Evolutionary conservation across 2,797 vertebrate species (phyloP).

Genomic region (Catamblyrhynchus diadema): DNA sequence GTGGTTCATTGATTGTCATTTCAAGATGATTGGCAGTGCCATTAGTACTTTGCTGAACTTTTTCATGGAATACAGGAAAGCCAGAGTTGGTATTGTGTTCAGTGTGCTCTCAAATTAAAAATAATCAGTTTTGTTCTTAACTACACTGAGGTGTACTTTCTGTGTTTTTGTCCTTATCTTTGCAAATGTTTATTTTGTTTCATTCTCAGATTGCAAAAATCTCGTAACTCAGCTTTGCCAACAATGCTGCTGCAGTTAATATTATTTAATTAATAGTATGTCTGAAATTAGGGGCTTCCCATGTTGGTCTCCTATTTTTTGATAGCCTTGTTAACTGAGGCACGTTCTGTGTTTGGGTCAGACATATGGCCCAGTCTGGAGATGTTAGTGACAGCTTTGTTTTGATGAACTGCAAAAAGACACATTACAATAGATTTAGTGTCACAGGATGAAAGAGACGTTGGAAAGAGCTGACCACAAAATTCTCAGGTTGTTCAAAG

Average conservation of each 20-base stretch:
- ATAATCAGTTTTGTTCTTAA: not conserved
- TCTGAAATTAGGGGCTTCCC: not conserved
- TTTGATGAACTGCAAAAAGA: not conserved
- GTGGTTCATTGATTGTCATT: not conserved
- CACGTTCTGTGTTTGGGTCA: not conserved
- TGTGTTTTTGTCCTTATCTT: not conserved
- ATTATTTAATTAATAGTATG: not conserved
- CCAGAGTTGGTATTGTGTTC: not conserved
- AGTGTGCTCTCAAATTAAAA: not conserved
- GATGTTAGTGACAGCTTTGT: not conserved
- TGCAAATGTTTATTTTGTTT: not conserved
- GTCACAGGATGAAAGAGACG: not conserved
- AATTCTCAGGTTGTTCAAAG: not conserved
- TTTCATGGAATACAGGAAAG: not conserved
- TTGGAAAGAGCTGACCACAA: not conserved
- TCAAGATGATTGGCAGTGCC: not conserved
- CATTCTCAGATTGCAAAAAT: not conserved
- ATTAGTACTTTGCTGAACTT: not conserved
- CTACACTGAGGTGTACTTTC: not conserved
- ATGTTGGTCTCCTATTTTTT: not conserved
- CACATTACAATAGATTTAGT: not conserved
- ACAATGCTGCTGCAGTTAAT: not conserved
- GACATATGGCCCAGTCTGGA: not conserved
- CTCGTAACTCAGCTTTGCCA: not conserved
- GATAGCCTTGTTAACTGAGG: not conserved